phyloP scores from a whole-genome alignment of 2,888 invertebrate genomes.

The Lepidocyrtinus sp. region DNA sequence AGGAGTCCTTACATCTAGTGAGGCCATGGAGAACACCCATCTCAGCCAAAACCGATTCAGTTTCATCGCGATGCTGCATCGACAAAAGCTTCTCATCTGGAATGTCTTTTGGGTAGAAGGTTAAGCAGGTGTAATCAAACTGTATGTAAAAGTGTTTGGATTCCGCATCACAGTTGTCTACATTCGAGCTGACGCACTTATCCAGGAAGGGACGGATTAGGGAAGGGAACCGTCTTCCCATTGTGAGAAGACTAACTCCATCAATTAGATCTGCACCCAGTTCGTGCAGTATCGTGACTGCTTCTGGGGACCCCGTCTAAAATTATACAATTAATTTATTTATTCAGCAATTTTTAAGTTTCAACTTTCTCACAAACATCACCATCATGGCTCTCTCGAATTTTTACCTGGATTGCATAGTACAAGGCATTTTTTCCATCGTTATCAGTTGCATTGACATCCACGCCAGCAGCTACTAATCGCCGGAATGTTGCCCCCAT shows the following conservation, averaged over 20 bases:
- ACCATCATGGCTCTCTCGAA: too few species aligned
- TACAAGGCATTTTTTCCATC: slow-evolving; percentile 69
- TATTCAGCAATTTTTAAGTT: background rate
- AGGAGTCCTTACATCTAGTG: slow-evolving; percentile 68
- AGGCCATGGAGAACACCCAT: slow-evolving; percentile 69
- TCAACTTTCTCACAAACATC: background rate
- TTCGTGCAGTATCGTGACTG: slow-evolving; percentile 67
- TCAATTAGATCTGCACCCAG: slow-evolving; percentile 69
- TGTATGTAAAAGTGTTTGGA: slow-evolving; percentile 70
- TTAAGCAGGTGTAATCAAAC: slow-evolving; percentile 70
- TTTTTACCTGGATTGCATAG: slow-evolving; percentile 67
- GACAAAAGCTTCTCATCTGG: slow-evolving; percentile 68
- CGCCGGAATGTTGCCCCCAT: slow-evolving; percentile 69
- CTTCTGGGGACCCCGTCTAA: slow-evolving; percentile 70
- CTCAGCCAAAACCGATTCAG: slow-evolving; percentile 68
- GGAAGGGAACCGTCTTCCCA: slow-evolving; percentile 68
- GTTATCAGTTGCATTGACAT: slow-evolving; percentile 68
- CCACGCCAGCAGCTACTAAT: slow-evolving; percentile 67
- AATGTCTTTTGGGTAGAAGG: slow-evolving; percentile 69
- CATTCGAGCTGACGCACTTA: slow-evolving; percentile 69
- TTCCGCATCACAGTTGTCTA: slow-evolving; percentile 69
- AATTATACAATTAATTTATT: background rate
- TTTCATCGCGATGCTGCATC: slow-evolving; percentile 69
- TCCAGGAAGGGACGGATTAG: slow-evolving; percentile 69
- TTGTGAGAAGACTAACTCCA: slow-evolving; percentile 67